Evolutionary conservation across 2,888 invertebrate genomes (phyloP).

Genomic region (Oxystoma pomonae): DNA sequence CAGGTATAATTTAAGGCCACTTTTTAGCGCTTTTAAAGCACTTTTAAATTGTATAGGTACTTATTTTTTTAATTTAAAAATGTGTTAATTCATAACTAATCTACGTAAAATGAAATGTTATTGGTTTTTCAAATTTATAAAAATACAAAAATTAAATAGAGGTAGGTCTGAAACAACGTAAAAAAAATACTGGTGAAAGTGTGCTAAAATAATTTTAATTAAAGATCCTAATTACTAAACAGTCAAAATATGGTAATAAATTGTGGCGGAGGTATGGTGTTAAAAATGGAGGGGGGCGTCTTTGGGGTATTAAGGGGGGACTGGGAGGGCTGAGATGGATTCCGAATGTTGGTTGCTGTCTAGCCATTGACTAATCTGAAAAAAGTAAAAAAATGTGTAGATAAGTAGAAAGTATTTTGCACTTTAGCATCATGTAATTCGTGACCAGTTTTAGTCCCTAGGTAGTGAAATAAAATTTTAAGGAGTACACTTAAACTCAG

Average conservation of each 20-base stretch:
- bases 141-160: background rate
- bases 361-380: constrained; percentile 46
- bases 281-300: constrained; percentile 50
- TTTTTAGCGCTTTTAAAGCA: constrained; percentile 4
- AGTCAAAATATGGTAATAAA: too few species aligned
- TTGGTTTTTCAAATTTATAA: background rate
- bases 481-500: too few species aligned
- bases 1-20: constrained; percentile 16
- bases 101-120: background rate
- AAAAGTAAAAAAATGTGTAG: background rate
- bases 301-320: constrained; percentile 49
- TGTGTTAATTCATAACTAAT: background rate
- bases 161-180: too few species aligned
- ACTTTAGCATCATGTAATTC: too few species aligned
- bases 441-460: too few species aligned
- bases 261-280: too few species aligned
- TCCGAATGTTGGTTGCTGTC: constrained; percentile 38
- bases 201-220: too few species aligned
- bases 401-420: background rate
- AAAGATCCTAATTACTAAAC: too few species aligned
- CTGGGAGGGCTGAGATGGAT: constrained; percentile 47
- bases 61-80: background rate
- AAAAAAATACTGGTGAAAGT: constrained; percentile 15
- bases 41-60: background rate
- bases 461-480: too few species aligned